Evolutionary conservation across 2,797 vertebrate species (phyloP).

Genomic region (Cossypha caffra): DNA sequence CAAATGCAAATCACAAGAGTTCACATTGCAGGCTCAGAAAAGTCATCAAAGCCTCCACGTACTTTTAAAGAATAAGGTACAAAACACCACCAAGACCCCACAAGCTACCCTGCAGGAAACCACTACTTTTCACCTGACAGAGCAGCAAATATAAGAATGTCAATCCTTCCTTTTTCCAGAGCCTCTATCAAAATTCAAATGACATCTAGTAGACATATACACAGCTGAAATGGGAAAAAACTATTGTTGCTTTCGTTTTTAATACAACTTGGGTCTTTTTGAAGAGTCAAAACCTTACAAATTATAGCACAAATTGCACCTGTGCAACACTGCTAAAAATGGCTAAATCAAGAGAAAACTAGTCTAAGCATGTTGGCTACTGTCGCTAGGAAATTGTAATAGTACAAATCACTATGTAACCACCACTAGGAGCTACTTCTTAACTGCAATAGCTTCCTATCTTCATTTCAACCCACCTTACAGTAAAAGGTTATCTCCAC

Average conservation of each 20-base stretch:
- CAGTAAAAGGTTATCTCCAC: background rate
- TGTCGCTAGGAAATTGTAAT: background rate
- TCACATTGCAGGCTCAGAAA: conserved; percentile 16
- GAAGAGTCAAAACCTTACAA: background rate
- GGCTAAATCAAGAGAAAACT: background rate
- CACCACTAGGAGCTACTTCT: background rate
- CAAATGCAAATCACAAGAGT: conserved; percentile 54
- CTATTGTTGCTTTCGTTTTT: background rate
- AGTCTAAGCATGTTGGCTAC: background rate
- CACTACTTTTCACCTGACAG: background rate
- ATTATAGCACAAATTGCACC: background rate
- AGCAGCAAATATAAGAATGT: background rate
- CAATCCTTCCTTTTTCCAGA: background rate
- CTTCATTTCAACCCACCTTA: background rate
- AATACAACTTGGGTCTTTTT: background rate
- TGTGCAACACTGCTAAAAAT: background rate
- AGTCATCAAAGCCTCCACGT: conserved; percentile 40
- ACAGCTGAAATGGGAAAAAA: background rate
- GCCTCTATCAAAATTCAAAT: background rate
- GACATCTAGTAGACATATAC: background rate
- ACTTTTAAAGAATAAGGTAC: conserved; percentile 30
- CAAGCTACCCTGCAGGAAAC: conserved; percentile 30
- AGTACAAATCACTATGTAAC: background rate
- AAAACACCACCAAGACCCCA: conserved; percentile 25
- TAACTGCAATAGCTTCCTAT: background rate